Evolutionary conservation across 2,888 invertebrate genomes (phyloP), one percentile per base, ranked within the genome.

Genomic region (Laspeyria flexula): DNA sequence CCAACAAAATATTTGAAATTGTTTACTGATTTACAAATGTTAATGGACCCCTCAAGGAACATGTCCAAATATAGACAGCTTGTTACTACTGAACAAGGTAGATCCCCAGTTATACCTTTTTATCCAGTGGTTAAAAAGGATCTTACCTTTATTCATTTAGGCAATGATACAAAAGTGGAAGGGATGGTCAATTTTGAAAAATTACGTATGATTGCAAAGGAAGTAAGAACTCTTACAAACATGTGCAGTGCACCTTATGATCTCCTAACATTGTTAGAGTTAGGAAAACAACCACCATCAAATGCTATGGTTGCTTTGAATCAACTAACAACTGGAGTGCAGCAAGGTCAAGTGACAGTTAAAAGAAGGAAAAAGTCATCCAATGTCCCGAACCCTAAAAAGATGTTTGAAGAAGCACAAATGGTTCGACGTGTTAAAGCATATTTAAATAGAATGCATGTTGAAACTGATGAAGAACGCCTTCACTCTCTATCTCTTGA

Each of bases 391-490:
- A 99, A 99, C 88, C 97, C 98, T 43, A 99, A 99, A 90, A 99
- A 98, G 86, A 99, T 99, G 98, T 99, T 98, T 86, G 99, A 99
- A 86, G 99, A 99, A 93, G 98, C 99, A 23, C 98, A 99, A 90
- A 99, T 99, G 99, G 98, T 99, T 47, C 94, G 99, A 23, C 94
- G 99, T 48, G 99, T 99, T 3, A 98, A 99, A 84, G 97, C 99
- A 1, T 99, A 99, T 90, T 93, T 99, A 53, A 96, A 96, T 65
- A 96, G 97, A 73, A 95, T 99, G 93, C 96, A 97, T 72, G 97
- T 98, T 4, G 96, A 97, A 71, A 97, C 96, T 9, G 98, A 99
- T 79, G 99, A 99, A 85, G 96, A 97, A 69, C 95, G 96, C 51
- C 92, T 99, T 52, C 97, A 98, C 78, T 95, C 95, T 43, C 93